Percentiles rank a stretch among this genome's conserved stretches.
phyloP scores from a whole-genome alignment of 2,797 vertebrate species.

The Pseudocheirus occidentalis region DNA sequence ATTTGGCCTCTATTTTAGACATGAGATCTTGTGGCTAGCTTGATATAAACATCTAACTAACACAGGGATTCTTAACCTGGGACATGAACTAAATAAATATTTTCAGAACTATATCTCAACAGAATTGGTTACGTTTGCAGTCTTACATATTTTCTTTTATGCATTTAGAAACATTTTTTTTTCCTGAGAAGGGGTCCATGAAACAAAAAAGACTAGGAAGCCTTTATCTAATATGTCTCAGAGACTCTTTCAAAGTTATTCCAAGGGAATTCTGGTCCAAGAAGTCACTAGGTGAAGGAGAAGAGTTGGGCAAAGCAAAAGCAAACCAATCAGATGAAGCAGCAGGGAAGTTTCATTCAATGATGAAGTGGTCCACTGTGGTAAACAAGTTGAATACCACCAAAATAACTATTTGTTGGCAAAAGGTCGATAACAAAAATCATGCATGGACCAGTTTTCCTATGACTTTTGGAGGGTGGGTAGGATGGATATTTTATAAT shows the following conservation, averaged over 20 bases:
- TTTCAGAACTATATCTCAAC: neutral
- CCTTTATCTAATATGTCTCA: neutral
- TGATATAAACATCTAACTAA: neutral
- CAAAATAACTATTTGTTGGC: conserved; percentile 10
- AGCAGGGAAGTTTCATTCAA: neutral
- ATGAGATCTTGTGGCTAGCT: neutral
- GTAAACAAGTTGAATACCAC: neutral
- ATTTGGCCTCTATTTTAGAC: neutral
- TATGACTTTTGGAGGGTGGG: neutral
- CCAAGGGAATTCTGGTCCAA: neutral
- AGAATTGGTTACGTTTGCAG: neutral
- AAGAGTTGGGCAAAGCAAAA: neutral
- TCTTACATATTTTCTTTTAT: neutral
- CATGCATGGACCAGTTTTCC: neutral
- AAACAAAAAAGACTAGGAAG: neutral
- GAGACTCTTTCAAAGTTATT: neutral
- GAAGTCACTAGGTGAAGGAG: neutral
- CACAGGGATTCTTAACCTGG: neutral
- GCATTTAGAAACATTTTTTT: neutral
- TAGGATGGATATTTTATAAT: neutral
- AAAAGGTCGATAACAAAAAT: conserved; percentile 12
- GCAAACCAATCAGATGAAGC: neutral
- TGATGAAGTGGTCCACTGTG: neutral
- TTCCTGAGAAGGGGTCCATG: neutral
- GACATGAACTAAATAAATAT: neutral